Evolutionary conservation across 2,797 vertebrate species (phyloP).

Genomic region (Liasis olivaceus): DNA sequence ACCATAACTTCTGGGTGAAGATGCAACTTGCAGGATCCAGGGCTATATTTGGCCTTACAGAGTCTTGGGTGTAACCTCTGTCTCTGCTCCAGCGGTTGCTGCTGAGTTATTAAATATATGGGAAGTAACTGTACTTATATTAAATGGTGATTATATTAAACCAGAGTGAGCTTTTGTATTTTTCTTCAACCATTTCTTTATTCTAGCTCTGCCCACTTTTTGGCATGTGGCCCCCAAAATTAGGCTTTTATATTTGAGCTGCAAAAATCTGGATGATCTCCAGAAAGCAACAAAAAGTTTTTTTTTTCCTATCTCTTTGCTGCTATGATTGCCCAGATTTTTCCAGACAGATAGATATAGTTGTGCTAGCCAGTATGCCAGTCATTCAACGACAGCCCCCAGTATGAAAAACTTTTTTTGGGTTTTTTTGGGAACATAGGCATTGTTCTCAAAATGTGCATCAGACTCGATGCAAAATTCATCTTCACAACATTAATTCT

Average conservation of each 20-base stretch:
- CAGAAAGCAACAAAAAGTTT: neutral
- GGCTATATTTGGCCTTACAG: neutral
- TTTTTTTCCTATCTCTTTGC: neutral
- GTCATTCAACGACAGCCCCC: neutral
- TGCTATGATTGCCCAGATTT: neutral
- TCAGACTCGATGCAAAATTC: neutral
- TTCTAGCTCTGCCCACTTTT: neutral
- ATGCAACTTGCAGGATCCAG: neutral
- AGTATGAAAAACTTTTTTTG: neutral
- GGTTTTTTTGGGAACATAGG: neutral
- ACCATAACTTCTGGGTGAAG: neutral
- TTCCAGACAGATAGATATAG: neutral
- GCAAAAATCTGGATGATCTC: neutral
- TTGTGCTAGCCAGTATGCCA: neutral
- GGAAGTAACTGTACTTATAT: neutral
- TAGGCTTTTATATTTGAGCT: neutral
- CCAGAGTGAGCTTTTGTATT: neutral
- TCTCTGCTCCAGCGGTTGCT: neutral
- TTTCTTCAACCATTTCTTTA: neutral
- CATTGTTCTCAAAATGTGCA: neutral
- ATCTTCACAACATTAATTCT: neutral
- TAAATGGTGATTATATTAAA: neutral
- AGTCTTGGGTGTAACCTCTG: neutral
- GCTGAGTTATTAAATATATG: neutral
- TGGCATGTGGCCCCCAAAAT: neutral